Conservation (phyloP, 2,113 vertebrate genomes). For the Mustela nigripes region DNA sequence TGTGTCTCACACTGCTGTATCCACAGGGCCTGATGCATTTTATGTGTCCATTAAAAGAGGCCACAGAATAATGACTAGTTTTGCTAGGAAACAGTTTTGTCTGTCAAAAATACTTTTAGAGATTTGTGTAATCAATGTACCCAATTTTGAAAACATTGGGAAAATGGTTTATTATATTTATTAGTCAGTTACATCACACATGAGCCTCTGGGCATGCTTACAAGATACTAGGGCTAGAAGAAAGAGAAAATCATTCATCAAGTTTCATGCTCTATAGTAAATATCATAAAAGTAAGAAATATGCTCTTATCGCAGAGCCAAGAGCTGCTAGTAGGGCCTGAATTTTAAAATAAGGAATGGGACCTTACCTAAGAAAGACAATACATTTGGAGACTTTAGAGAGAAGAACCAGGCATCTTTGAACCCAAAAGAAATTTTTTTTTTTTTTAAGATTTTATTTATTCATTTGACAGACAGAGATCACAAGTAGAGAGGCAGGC, state of each 20-base stretch:
- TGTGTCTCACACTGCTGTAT: background rate
- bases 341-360: conserved; percentile 50
- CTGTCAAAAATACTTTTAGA: conserved; percentile 60
- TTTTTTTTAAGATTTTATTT: no score
- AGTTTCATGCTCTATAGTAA: conserved; percentile 18
- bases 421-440: background rate
- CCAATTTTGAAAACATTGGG: conserved; percentile 54
- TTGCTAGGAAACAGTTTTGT: conserved; percentile 57
- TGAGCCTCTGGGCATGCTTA: conserved; percentile 54
- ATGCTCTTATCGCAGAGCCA: conserved; percentile 48
- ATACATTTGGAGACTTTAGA: background rate
- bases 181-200: conserved; percentile 45
- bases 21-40: conserved; percentile 53
- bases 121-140: conserved; percentile 36
- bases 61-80: conserved; percentile 36
- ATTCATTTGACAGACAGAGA: no score
- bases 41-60: conserved; percentile 28
- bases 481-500: no score
- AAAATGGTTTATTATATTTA: conserved; percentile 68
- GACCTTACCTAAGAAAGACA: background rate
- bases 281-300: conserved; percentile 55
- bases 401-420: background rate
- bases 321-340: background rate
- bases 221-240: background rate
- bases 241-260: conserved; percentile 19